These are phyloP conservation scores for Eurosta solidaginis DNA, from an alignment of 1,140 invertebrate genomes.

Conservation along the genomic window DNA sequence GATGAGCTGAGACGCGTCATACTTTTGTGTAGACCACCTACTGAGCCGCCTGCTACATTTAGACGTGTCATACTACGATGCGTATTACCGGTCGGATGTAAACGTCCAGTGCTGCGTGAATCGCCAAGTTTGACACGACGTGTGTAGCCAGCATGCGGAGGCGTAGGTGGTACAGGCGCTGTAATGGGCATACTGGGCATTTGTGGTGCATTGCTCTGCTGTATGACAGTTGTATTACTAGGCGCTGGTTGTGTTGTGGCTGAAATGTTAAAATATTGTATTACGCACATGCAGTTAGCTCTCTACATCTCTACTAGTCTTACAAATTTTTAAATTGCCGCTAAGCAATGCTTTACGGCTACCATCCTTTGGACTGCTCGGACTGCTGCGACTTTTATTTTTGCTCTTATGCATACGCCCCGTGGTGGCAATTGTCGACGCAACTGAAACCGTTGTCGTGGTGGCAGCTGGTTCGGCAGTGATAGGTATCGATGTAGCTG, in stretches of 20 bases:
- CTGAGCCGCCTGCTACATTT: constrained; percentile 73
- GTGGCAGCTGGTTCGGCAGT: constrained; percentile 32
- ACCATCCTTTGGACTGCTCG: constrained; percentile 36
- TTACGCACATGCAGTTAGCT: neutral
- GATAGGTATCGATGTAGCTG: constrained; percentile 27
- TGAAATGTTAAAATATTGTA: neutral
- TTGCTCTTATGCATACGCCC: constrained; percentile 32
- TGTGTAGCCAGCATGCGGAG: constrained; percentile 64
- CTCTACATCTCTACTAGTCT: neutral
- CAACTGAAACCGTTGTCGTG: constrained; percentile 33
- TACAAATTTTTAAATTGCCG: constrained; percentile 39
- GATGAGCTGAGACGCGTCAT: constrained; percentile 79
- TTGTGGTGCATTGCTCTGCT: neutral
- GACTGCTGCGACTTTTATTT: constrained; percentile 38
- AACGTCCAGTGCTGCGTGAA: constrained; percentile 70
- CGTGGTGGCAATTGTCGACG: constrained; percentile 26
- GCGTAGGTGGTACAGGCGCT: constrained; percentile 42
- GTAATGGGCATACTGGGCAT: neutral
- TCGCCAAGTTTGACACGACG: constrained; percentile 69
- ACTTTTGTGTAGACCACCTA: constrained; percentile 78
- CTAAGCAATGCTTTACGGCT: constrained; percentile 29
- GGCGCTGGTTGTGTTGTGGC: constrained; percentile 1
- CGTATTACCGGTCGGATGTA: constrained; percentile 68
- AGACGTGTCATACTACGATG: constrained; percentile 76
- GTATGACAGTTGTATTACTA: constrained; percentile 24